Percentiles rank a stretch among this genome's conserved stretches.
Conservation (phyloP, 2,113 vertebrate genomes). For the Nansenia antarctica region DNA sequence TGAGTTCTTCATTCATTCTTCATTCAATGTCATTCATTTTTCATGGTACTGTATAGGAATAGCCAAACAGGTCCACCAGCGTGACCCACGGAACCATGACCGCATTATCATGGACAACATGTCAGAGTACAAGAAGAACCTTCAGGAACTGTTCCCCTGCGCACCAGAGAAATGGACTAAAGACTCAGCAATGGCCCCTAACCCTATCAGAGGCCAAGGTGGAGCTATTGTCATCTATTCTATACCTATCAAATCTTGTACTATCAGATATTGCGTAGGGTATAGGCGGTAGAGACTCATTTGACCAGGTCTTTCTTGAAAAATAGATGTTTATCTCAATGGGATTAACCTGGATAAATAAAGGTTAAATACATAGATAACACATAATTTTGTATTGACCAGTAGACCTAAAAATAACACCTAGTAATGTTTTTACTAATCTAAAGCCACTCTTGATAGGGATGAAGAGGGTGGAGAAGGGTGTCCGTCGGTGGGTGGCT, state of each 20-base stretch:
- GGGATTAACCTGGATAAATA: no score
- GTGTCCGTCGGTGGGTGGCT: slow-evolving; percentile 55
- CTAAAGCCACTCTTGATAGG: background rate
- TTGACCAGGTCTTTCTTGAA: no score
- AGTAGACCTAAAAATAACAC: background rate
- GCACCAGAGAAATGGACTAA: slow-evolving; percentile 61
- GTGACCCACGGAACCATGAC: slow-evolving; percentile 45
- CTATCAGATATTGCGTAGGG: no score
- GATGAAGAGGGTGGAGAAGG: slow-evolving; percentile 41
- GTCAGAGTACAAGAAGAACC: slow-evolving; percentile 64
- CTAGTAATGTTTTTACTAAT: background rate
- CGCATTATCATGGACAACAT: slow-evolving; percentile 68
- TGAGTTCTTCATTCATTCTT: no score
- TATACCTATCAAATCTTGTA: no score
- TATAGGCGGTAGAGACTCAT: no score
- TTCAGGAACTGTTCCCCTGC: slow-evolving; percentile 63
- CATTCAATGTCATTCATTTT: background rate
- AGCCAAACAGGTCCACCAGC: slow-evolving; percentile 61
- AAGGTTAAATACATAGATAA: no score
- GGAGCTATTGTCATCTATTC: no score
- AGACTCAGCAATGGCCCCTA: background rate
- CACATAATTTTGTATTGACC: background rate
- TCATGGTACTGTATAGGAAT: slow-evolving; percentile 53
- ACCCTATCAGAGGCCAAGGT: slow-evolving; percentile 7
- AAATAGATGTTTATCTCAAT: no score